Evolutionary conservation across 1,140 invertebrate genomes (phyloP).

Genomic region (Aphaenogaster floridana): DNA sequence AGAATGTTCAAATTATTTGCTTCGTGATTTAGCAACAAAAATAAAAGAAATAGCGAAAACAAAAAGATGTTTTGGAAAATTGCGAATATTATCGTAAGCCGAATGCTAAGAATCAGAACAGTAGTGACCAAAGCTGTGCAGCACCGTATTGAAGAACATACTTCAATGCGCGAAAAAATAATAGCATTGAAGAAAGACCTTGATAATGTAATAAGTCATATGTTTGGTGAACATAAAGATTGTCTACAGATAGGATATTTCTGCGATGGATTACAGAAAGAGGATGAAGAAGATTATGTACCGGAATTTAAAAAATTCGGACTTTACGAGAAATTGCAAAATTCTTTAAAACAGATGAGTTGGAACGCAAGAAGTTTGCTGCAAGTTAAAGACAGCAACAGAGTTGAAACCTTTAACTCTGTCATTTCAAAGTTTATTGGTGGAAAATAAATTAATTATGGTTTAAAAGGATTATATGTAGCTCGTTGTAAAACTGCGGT

Average conservation of each 20-base stretch:
- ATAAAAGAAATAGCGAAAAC: neutral
- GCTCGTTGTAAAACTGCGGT: too few species aligned
- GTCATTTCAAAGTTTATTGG: constrained; percentile 76
- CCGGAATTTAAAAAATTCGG: constrained; percentile 65
- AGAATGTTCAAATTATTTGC: neutral
- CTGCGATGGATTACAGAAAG: constrained; percentile 44
- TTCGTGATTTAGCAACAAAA: neutral
- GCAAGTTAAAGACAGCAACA: constrained; percentile 82
- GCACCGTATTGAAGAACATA: neutral
- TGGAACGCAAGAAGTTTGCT: constrained; percentile 76
- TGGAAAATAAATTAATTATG: constrained; percentile 50
- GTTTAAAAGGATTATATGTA: neutral
- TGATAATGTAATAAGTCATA: constrained; percentile 76
- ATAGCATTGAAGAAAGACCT: constrained; percentile 69
- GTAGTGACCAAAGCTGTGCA: constrained; percentile 10
- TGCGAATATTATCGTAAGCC: neutral
- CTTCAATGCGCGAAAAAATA: neutral
- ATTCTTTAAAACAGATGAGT: constrained; percentile 58
- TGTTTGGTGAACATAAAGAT: constrained; percentile 81
- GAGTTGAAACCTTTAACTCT: constrained; percentile 73
- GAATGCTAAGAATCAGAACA: constrained; percentile 14
- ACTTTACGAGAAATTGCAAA: constrained; percentile 53
- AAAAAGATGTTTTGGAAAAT: constrained; percentile 16
- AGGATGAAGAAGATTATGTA: constrained; percentile 70
- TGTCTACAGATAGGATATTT: constrained; percentile 54